Evolutionary conservation across 1,140 invertebrate species (phyloP).

Genomic region (Plodia interpunctella): DNA sequence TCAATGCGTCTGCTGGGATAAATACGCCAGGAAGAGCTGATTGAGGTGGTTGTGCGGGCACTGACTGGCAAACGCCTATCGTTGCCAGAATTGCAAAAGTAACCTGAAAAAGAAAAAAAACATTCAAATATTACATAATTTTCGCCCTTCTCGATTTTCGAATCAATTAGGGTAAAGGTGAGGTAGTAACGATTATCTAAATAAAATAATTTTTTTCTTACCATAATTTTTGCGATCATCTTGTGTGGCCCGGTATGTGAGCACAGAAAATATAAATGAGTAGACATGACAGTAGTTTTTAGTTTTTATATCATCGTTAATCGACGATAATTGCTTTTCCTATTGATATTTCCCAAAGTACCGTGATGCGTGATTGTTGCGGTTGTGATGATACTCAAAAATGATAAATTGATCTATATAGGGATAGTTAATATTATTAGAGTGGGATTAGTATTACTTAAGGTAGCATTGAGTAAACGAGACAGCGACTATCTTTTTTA

Average conservation of each 20-base stretch:
- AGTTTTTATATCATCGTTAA: conserved; percentile 14
- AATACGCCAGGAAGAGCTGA: conserved; percentile 33
- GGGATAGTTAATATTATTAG: too few species aligned
- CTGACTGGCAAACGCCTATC: not conserved
- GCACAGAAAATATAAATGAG: too few species aligned
- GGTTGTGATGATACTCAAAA: not conserved
- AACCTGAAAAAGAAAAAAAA: conserved; percentile 6
- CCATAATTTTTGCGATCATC: not conserved
- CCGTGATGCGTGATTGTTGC: not conserved
- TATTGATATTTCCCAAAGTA: conserved; percentile 11
- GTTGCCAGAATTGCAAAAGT: not conserved
- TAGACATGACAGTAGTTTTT: not conserved
- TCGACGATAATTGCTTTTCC: conserved; percentile 9
- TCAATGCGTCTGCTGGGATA: conserved; percentile 33
- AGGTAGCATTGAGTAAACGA: too few species aligned
- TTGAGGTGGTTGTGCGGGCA: conserved; percentile 1
- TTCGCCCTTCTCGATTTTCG: too few species aligned
- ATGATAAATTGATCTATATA: not conserved
- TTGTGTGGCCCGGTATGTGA: not conserved
- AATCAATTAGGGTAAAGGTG: too few species aligned
- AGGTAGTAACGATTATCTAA: too few species aligned
- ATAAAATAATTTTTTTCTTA: too few species aligned
- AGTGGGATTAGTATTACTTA: too few species aligned
- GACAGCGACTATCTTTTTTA: too few species aligned
- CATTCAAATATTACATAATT: not conserved